phyloP scores from a whole-genome alignment of 2,797 vertebrate species.

The Nannoperca obscura region DNA sequence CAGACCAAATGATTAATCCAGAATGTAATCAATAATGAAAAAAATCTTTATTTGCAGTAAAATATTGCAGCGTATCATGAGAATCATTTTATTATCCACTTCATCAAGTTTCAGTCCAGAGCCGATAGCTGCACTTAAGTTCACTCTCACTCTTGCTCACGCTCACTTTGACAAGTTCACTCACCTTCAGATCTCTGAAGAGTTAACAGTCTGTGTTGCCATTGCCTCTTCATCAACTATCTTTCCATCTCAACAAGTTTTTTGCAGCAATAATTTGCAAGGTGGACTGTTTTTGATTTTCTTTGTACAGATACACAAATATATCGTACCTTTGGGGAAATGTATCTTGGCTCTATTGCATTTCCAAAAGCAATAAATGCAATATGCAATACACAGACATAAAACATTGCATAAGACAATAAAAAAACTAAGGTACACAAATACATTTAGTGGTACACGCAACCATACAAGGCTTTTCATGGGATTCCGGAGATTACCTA shows the following conservation, averaged over 20 bases:
- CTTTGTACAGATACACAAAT: background rate
- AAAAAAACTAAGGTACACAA: background rate
- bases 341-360: background rate
- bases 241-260: too few relatives aligned
- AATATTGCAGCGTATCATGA: background rate
- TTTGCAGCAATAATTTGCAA: background rate
- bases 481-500: background rate
- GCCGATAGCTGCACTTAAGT: too few relatives aligned
- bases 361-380: conserved; percentile 32
- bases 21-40: background rate
- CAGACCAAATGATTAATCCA: too few relatives aligned
- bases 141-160: background rate
- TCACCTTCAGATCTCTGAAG: background rate
- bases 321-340: conserved; percentile 25
- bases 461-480: background rate
- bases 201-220: background rate
- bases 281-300: background rate
- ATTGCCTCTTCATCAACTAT: background rate
- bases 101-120: background rate
- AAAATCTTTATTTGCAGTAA: background rate
- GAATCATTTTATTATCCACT: background rate
- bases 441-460: background rate
- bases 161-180: background rate
- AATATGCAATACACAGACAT: conserved; percentile 8
- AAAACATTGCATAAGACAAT: conserved; percentile 23